Conservation (phyloP, 2,113 vertebrate species). For the Bufo gargarizans region DNA sequence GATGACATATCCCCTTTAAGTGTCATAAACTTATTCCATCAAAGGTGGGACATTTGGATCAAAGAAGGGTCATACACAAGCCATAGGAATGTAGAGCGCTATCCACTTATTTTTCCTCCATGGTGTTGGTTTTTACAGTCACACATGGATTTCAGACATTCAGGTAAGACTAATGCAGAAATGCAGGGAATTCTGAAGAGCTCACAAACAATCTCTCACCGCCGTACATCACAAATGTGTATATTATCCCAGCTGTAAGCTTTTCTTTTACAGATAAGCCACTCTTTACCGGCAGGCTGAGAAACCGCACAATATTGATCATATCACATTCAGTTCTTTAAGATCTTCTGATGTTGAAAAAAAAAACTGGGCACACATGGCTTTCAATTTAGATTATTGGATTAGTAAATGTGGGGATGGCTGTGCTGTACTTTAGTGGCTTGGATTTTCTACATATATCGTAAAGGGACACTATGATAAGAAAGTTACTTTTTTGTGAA, state of each 20-base stretch:
- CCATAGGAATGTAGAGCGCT: not conserved
- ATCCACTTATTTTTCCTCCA: not conserved
- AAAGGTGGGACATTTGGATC: not conserved
- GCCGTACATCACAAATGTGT: not conserved
- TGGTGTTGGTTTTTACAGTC: not conserved
- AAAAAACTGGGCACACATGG: not conserved
- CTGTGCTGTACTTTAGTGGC: not conserved
- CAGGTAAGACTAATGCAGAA: not conserved
- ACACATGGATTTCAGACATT: not conserved
- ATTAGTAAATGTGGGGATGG: not conserved
- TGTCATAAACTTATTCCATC: not conserved
- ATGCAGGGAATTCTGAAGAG: not conserved
- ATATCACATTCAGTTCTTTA: slow-evolving; percentile 13
- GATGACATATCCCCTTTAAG: too few species aligned
- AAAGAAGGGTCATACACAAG: not conserved
- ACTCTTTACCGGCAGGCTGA: not conserved
- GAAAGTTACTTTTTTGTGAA: not conserved
- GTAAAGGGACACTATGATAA: not conserved
- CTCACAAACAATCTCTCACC: not conserved
- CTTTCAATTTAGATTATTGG: slow-evolving; percentile 10
- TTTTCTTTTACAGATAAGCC: slow-evolving; percentile 26
- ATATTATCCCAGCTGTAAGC: slow-evolving; percentile 16
- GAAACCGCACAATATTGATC: slow-evolving; percentile 5
- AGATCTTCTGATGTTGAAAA: slow-evolving; percentile 16
- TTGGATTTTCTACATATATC: not conserved